phyloP scores from a whole-genome alignment of 2,113 vertebrate species.

The Petaurus breviceps region DNA sequence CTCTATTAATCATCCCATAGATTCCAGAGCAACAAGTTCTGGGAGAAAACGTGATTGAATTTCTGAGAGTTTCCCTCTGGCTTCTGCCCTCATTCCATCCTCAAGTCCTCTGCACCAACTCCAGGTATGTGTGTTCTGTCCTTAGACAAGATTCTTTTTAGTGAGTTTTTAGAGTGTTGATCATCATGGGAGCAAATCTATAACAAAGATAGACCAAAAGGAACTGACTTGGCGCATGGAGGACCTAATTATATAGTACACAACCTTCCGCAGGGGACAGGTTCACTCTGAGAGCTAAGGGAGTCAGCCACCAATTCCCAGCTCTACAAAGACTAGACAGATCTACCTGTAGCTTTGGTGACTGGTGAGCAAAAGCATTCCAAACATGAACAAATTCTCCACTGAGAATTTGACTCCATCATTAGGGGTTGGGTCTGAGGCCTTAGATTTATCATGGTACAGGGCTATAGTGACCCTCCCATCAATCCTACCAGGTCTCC shows the following conservation, averaged over 20 bases:
- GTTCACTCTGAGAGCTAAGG: constrained; percentile 16
- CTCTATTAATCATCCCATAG: neutral
- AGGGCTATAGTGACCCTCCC: neutral
- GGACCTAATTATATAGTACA: constrained; percentile 1
- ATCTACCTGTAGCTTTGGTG: neutral
- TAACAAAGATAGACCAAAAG: constrained; percentile 42
- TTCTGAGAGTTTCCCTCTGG: neutral
- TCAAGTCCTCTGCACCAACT: too few species aligned
- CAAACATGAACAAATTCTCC: neutral
- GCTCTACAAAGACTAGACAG: constrained; percentile 6
- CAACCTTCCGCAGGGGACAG: neutral
- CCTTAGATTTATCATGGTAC: neutral
- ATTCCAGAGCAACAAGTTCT: neutral
- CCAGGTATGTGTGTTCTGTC: neutral
- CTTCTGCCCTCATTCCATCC: neutral
- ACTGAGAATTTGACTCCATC: neutral
- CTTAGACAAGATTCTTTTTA: neutral
- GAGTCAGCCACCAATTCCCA: neutral
- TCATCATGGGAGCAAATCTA: constrained; percentile 29
- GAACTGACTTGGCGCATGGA: neutral
- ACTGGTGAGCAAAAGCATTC: neutral
- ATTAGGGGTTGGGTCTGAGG: neutral
- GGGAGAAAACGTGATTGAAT: neutral
- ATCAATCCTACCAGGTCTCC: neutral
- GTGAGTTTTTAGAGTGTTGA: constrained; percentile 32